phyloP scores from a whole-genome alignment of 2,113 vertebrate species.

The Brienomyrus longianalis region DNA sequence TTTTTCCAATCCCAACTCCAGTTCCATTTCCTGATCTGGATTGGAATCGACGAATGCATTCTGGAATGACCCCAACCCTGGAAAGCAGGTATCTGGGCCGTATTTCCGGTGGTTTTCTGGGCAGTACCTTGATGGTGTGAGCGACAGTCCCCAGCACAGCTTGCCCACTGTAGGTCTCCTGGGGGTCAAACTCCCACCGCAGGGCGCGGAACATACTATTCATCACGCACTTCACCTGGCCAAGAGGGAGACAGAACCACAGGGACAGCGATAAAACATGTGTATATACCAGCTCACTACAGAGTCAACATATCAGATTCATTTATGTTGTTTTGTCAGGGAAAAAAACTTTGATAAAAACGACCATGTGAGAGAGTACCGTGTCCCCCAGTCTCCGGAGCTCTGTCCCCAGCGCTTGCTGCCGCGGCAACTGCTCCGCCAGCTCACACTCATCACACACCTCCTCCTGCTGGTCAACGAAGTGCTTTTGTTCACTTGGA shows the following conservation, averaged over 20 bases:
- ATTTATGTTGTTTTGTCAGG: neutral
- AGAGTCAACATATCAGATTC: neutral
- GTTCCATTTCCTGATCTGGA: no score
- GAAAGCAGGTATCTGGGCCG: no score
- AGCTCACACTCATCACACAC: constrained; percentile 35
- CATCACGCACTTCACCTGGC: constrained; percentile 91
- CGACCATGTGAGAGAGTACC: constrained; percentile 40
- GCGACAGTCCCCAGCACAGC: constrained; percentile 70
- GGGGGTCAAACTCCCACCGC: constrained; percentile 76
- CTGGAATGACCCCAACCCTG: no score
- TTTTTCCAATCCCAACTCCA: no score
- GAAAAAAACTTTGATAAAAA: neutral
- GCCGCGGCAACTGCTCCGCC: constrained; percentile 29
- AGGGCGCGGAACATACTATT: constrained; percentile 87
- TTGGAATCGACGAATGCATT: no score
- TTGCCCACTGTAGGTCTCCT: constrained; percentile 74
- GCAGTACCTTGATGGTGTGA: constrained; percentile 81
- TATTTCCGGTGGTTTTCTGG: neutral
- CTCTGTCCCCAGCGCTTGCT: constrained; percentile 54
- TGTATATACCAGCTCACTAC: neutral
- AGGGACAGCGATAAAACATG: neutral
- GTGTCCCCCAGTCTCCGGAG: constrained; percentile 59
- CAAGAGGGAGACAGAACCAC: neutral
- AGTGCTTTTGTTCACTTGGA: constrained; percentile 62
- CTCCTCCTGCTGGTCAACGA: constrained; percentile 65